Evolutionary conservation across 2,113 vertebrate genomes (phyloP), one percentile per base, ranked within the genome.

Genomic region (Poeciliopsis prolifica): DNA sequence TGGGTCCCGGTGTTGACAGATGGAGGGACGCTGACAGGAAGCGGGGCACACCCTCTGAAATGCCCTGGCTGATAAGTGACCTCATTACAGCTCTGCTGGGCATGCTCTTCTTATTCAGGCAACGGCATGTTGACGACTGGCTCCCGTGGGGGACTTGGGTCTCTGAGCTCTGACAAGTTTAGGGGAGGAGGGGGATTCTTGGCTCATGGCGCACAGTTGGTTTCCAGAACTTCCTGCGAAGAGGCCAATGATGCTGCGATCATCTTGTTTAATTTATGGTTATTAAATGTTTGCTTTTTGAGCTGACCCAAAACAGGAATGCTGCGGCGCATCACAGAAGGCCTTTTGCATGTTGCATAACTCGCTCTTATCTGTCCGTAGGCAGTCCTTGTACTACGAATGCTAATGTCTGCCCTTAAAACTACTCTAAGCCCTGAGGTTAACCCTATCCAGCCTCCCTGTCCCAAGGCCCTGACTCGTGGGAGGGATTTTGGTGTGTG

Each of bases 51-150:
- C 87, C 89, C 87, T 82, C 81, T 65, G 35, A 81, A 37, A 81
- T 82, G 79, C 84, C 78, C 84, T 65, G 69, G 24, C 79, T 88
- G 85, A 91, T 89, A 89, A 84, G 81, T 81, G 88, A 90, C 86
- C 89, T 86, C 87, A 77, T 91, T 86, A 89, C 37, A 64, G 77
- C 73, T 86, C 78, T 68, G 13, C 74, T 29, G 82, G 81, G 72
- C 73, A 62, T 82, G 69, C 82, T 89, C 82, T 81, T 89, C 82
- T 88, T 76, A 76, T 70, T 81, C 74, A 65, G 70, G 78, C 67
- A 85, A 26, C 74, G 48, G 75, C 75, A 72, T 11, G 76, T 82
- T 79, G 87, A 90, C 64, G 78, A 58, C 84, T 71, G 76, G 33
- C 68, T 80, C 69, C 79, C 54, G 29, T 37, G 0, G 1, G 72